These are phyloP conservation scores for Probaryconus sp. DNA, from an alignment of 1,140 invertebrate species.

Conservation along the genomic window DNA sequence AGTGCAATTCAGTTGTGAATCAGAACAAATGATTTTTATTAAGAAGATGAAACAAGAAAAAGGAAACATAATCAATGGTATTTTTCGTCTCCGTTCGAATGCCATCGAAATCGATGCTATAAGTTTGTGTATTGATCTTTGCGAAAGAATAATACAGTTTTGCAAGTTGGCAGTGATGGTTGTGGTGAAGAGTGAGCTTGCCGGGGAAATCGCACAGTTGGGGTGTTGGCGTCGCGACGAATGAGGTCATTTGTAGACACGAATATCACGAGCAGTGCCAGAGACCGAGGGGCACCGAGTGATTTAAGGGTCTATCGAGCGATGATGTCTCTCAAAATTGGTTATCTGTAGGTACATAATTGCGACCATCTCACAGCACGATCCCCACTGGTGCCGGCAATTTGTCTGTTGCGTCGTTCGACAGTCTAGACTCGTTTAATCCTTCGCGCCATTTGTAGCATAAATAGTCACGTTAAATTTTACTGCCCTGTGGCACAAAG, in stretches of 20 bases:
- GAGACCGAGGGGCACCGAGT: conserved; percentile 55
- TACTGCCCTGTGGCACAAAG: too few relatives aligned
- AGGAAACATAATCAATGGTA: too few relatives aligned
- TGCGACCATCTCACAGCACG: conserved; percentile 26
- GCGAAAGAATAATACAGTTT: conserved; percentile 47
- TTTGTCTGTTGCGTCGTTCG: conserved; percentile 40
- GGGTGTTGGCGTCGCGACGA: conserved; percentile 60
- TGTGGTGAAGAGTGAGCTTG: not conserved
- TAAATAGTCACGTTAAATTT: conserved; percentile 33
- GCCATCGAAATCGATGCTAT: too few relatives aligned
- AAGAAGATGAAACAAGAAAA: too few relatives aligned
- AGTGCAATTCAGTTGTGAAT: too few relatives aligned
- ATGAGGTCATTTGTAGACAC: conserved; percentile 61
- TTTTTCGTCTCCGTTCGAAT: too few relatives aligned
- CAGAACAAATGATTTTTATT: too few relatives aligned
- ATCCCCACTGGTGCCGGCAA: conserved; percentile 43
- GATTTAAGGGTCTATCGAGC: conserved; percentile 57
- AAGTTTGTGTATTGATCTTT: conserved; percentile 43
- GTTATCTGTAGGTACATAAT: conserved; percentile 56
- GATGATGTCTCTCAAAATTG: conserved; percentile 58
- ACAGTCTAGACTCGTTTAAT: conserved; percentile 25
- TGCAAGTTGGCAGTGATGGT: conserved; percentile 57
- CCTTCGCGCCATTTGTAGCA: conserved; percentile 8
- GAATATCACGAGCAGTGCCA: conserved; percentile 54
- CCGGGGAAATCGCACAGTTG: conserved; percentile 44